These are phyloP conservation scores for Peromyscus attwateri DNA, from an alignment of 2,797 vertebrate species.

Conservation along the genomic window DNA sequence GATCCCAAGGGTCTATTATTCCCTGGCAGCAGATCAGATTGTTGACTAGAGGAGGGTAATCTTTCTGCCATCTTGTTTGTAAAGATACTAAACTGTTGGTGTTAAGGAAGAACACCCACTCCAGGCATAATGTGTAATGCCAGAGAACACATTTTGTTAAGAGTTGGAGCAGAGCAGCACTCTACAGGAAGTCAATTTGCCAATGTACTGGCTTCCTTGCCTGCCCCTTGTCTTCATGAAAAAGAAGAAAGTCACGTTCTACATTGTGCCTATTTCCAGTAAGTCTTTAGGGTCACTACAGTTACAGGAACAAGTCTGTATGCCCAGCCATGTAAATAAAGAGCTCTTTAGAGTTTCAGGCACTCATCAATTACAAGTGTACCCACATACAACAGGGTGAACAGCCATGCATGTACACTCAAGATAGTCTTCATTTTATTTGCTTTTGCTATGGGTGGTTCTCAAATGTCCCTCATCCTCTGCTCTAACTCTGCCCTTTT, in stretches of 20 bases:
- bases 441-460: neutral
- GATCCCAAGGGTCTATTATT: neutral
- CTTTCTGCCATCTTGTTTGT: neutral
- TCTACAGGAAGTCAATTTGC: neutral
- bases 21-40: neutral
- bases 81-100: neutral
- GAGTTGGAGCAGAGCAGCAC: neutral
- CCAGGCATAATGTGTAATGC: neutral
- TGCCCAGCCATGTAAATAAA: conserved; percentile 59
- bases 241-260: neutral
- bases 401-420: neutral
- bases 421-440: conserved; percentile 3
- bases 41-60: neutral
- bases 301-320: conserved; percentile 56
- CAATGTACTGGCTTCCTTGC: neutral
- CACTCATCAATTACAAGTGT: conserved; percentile 25
- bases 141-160: neutral
- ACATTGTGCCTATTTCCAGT: conserved; percentile 46
- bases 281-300: conserved; percentile 47
- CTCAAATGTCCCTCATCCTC: neutral
- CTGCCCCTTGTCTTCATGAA: neutral
- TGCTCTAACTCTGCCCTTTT: conserved; percentile 21
- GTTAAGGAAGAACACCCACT: neutral
- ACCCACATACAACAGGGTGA: neutral
- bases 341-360: conserved; percentile 43